Conservation (phyloP, 2,113 vertebrate species). For the Burhinus oedicnemus region DNA sequence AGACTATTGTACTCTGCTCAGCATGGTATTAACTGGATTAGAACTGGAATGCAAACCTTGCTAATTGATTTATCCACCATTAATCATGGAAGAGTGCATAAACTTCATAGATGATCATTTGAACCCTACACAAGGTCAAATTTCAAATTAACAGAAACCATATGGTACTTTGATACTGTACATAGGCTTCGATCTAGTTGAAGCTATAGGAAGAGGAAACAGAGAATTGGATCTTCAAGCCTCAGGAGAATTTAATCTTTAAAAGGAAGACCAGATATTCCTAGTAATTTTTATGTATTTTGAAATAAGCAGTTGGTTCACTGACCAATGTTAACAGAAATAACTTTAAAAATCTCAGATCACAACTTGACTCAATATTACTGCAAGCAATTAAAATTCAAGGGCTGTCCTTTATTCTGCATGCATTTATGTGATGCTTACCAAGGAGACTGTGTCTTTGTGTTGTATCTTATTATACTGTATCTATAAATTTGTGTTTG, state of each 20-base stretch:
- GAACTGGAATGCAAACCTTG: conserved; percentile 34
- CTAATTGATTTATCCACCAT: conserved; percentile 43
- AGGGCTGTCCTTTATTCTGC: not conserved
- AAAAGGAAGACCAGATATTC: not conserved
- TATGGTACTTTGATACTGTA: not conserved
- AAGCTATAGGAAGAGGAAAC: not conserved
- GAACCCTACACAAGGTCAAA: conserved; percentile 29
- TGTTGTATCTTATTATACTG: not conserved
- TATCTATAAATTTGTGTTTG: not conserved
- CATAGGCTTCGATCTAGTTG: not conserved
- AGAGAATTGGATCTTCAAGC: not conserved
- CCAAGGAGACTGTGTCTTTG: not conserved
- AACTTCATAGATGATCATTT: not conserved
- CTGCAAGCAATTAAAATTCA: not conserved
- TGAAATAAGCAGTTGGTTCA: not conserved
- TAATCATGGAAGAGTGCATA: conserved; percentile 14
- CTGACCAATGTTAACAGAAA: not conserved
- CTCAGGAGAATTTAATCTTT: not conserved
- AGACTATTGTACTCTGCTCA: conserved; percentile 16
- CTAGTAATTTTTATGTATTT: not conserved
- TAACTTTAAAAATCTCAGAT: not conserved
- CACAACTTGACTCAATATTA: not conserved
- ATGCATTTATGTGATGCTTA: not conserved
- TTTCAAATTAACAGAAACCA: conserved; percentile 24
- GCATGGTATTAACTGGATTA: conserved; percentile 55